These are phyloP conservation scores for Arnoldichthys spilopterus DNA, from an alignment of 2,797 vertebrate genomes.

Conservation along the genomic window DNA sequence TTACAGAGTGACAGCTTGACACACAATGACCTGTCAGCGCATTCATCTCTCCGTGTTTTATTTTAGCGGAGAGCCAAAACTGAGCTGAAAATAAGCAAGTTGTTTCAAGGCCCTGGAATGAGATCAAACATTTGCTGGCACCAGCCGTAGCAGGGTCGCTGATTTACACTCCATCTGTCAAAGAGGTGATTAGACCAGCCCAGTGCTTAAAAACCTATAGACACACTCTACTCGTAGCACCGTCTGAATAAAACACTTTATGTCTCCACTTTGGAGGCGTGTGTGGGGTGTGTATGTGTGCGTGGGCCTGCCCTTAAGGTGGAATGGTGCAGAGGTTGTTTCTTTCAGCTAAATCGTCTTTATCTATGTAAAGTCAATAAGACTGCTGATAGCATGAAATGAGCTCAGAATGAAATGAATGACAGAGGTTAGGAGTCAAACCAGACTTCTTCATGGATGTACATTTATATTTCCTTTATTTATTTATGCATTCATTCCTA, in stretches of 20 bases:
- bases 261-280: slow-evolving; percentile 22
- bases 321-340: neutral
- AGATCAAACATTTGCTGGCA: slow-evolving; percentile 89
- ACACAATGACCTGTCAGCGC: slow-evolving; percentile 91
- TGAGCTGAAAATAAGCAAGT: slow-evolving; percentile 91
- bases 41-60: slow-evolving; percentile 92
- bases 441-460: too few relatives aligned
- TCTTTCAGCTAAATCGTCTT: neutral
- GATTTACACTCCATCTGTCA: slow-evolving; percentile 89
- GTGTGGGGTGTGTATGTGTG: neutral
- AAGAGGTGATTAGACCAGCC: slow-evolving; percentile 83
- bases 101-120: slow-evolving; percentile 91
- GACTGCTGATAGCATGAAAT: neutral
- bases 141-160: slow-evolving; percentile 85
- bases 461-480: too few relatives aligned
- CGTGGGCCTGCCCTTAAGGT: neutral
- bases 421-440: too few relatives aligned
- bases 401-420: neutral
- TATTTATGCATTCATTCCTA: too few relatives aligned
- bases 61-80: slow-evolving; percentile 88
- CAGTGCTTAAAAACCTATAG: slow-evolving; percentile 86
- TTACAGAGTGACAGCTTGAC: slow-evolving; percentile 93
- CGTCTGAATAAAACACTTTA: slow-evolving; percentile 44
- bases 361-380: neutral
- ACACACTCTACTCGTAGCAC: slow-evolving; percentile 68